Evolutionary conservation across 2,113 vertebrate genomes (phyloP), one percentile per base, ranked within the genome.

Genomic region (Oreocharis arfaki): DNA sequence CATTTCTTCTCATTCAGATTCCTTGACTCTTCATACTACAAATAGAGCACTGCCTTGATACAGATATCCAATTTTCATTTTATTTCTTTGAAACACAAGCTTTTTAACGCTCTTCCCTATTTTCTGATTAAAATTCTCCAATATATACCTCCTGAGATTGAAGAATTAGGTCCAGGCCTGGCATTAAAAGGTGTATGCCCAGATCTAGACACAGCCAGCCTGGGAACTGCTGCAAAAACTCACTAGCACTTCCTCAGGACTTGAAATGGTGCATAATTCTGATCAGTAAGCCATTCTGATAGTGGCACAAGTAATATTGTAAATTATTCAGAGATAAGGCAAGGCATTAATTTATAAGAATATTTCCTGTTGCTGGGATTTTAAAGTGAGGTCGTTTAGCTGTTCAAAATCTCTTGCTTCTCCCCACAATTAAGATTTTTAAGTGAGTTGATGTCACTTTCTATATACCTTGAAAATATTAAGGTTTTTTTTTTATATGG

Each of bases 1-100:
- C 65, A 17, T 75, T 92, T 84, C 37, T 55, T 87, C 37, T 74
- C 37, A 82, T 85, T 93, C 90, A 70, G 64, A 92, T 95, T 95
- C 55, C 30, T 85, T 47, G 75, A 86, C 49, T 84, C 26, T 78
- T 63, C 13, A 19, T 77, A 24, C 50, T 93, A 90, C 16, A 84
- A 18, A 44, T 33, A 92, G 41, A 94, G 49, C 50, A 26, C 30
- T 93, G 74, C 92, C 77, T 64, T 67, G 64, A 60, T 55, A 71
- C 4, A 1, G 50, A 60, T 64, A 87, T 33, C 60, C 56, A 59
- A 3, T 78, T 82, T 90, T 70, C 30, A 57, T 1, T 77, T 74
- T 59, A 61, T 73, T 81, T 83, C 10, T 75, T 79, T 84, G n/a
- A 84, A 90, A 78, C 7, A 6, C 35, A n/a, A 41, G 26, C 30